These are phyloP conservation scores for Neoseiulus cucumeris DNA, from an alignment of 1,140 invertebrate genomes.

Conservation along the genomic window DNA sequence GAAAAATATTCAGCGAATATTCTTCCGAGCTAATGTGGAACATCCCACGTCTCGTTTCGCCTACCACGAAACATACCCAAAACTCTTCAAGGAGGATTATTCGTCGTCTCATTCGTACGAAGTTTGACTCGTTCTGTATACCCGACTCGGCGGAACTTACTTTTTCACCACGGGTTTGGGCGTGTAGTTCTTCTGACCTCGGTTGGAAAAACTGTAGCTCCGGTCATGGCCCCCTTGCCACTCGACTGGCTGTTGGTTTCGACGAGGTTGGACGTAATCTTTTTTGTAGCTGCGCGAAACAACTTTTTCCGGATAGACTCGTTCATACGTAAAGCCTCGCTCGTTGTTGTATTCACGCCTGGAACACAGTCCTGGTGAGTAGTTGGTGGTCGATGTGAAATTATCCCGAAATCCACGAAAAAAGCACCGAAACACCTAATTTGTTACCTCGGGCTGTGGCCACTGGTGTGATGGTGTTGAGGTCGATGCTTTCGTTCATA, in stretches of 20 bases:
- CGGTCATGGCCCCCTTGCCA: neutral
- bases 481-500: conserved; percentile 2
- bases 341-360: neutral
- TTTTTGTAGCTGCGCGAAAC: conserved; percentile 1
- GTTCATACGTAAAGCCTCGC: neutral
- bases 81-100: too few species aligned
- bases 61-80: too few species aligned
- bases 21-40: too few species aligned
- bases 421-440: neutral
- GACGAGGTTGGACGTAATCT: neutral
- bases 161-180: neutral
- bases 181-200: neutral
- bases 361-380: neutral
- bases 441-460: neutral
- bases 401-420: neutral
- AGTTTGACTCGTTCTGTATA: too few species aligned
- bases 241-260: neutral
- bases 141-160: too few species aligned
- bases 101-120: too few species aligned
- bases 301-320: conserved; percentile 5
- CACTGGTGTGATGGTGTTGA: neutral
- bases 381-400: neutral
- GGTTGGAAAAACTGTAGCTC: neutral
- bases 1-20: too few species aligned
- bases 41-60: too few species aligned